These are phyloP conservation scores for Lucinisca nassula DNA, from an alignment of 2,888 invertebrate genomes.

Conservation along the genomic window DNA sequence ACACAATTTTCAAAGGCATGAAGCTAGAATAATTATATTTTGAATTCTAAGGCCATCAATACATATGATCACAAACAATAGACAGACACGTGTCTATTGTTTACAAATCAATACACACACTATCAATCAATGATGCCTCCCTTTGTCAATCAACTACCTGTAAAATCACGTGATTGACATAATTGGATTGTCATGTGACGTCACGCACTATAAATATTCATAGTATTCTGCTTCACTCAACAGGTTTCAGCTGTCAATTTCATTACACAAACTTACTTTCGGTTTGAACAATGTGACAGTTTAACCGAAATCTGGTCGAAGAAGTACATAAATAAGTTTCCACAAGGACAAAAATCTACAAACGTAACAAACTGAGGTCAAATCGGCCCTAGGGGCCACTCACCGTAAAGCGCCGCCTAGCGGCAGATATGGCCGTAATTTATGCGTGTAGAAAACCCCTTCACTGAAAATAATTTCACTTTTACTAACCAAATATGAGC, in stretches of 20 bases:
- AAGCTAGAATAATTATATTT: no score
- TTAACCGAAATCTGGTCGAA: background rate
- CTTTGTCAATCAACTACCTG: no score
- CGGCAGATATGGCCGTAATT: conserved; percentile 60
- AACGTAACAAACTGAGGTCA: background rate
- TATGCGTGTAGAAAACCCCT: conserved; percentile 60
- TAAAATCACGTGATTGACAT: background rate
- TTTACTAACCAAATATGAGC: no score
- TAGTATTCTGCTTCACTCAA: background rate
- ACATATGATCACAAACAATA: no score
- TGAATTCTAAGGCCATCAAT: no score
- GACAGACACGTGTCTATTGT: background rate
- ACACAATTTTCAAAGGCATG: no score
- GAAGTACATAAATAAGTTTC: background rate
- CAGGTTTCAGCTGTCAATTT: conserved; percentile 15
- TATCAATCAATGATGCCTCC: no score
- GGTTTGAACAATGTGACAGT: conserved; percentile 39
- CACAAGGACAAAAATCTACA: background rate
- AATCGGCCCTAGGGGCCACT: conserved; percentile 67
- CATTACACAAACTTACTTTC: conserved; percentile 57
- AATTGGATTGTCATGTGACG: background rate
- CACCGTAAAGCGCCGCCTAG: conserved; percentile 66
- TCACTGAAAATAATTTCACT: conserved; percentile 35
- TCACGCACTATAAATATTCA: background rate
- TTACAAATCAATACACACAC: background rate